These are phyloP conservation scores for Sycophila texana DNA, from an alignment of 2,888 invertebrate genomes.

Conservation along the genomic window DNA sequence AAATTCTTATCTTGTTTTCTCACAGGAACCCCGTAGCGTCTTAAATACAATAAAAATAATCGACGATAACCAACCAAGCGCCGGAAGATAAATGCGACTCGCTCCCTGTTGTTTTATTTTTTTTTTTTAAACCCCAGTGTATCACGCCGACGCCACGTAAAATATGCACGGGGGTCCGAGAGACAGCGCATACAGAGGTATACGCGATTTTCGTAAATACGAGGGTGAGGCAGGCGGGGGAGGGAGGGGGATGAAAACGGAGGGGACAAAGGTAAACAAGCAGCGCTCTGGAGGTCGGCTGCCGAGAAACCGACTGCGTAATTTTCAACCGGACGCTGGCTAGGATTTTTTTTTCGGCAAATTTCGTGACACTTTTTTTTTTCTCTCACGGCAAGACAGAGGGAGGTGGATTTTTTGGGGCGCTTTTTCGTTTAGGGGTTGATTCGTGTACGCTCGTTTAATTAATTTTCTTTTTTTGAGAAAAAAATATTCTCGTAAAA, in stretches of 20 bases:
- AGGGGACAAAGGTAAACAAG: neutral
- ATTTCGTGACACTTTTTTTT: no score
- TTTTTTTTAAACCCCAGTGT: neutral
- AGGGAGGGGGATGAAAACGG: neutral
- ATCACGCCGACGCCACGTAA: neutral
- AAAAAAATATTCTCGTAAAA: no score
- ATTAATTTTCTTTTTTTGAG: no score
- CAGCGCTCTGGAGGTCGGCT: neutral
- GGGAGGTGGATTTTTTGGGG: no score
- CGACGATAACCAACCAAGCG: neutral
- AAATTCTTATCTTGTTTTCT: no score
- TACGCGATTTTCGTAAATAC: conserved; percentile 11
- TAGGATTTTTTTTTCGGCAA: no score
- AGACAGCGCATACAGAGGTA: neutral
- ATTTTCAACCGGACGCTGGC: neutral
- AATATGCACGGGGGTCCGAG: conserved; percentile 2
- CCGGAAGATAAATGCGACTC: neutral
- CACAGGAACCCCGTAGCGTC: no score
- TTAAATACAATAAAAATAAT: neutral
- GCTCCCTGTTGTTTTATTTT: neutral
- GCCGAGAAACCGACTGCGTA: neutral
- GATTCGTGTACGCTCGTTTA: no score
- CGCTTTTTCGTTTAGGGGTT: no score
- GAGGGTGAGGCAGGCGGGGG: neutral
- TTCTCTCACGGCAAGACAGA: no score